Base-by-base conservation (phyloP, 2,888 invertebrate species). In the Drosophila rubida region DNA sequence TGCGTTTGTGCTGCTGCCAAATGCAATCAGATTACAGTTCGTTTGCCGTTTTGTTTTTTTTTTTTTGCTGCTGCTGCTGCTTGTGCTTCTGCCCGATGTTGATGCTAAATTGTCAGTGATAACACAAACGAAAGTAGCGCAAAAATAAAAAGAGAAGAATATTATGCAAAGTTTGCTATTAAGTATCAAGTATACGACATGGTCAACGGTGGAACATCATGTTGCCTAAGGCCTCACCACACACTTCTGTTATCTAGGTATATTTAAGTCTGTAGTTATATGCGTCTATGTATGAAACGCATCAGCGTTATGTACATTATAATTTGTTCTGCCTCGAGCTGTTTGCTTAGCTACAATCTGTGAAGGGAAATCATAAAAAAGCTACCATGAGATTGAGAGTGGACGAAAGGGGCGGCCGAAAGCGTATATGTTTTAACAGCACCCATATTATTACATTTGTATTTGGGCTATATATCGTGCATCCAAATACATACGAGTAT, bases 11-110 rank as follows among this genome's bases (percentile, higher is more conserved):
- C 66, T 66, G 80, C 72, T 86, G 87, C 78, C 84, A 84, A 80
- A 84, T 84, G 82, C 87, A 83, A 87, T 83, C 85, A 87, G 87
- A 87, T 87, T 83, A 85, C 80, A 81, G 64, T 69, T 87, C 75
- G 80, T 77, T 86, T 79, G 82, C 54, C 65, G 49, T 64, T 66
- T 54, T 46, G 23, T 19, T 50, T 55, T 51, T 42, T 64, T 69
- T 65, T n/a, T n/a, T n/a, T n/a, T n/a, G n/a, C n/a, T n/a, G n/a
- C n/a, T 53, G 35, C 41, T 14, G 25, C 25, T 41, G 6, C 27
- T 19, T 19, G 19, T 25, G 32, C 27, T 35, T 13, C 30, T 49
- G 42, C 37, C 49, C 45, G 39, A 30, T 54, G 23, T 62, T 63
- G 48, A 66, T 72, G 74, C 77, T 81, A 75, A 81, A 79, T 87